A percentile compares a stretch with the other conserved stretches of the same genome.
phyloP scores from a whole-genome alignment of 1,140 invertebrate species.

The Drosophila ficusphila region DNA sequence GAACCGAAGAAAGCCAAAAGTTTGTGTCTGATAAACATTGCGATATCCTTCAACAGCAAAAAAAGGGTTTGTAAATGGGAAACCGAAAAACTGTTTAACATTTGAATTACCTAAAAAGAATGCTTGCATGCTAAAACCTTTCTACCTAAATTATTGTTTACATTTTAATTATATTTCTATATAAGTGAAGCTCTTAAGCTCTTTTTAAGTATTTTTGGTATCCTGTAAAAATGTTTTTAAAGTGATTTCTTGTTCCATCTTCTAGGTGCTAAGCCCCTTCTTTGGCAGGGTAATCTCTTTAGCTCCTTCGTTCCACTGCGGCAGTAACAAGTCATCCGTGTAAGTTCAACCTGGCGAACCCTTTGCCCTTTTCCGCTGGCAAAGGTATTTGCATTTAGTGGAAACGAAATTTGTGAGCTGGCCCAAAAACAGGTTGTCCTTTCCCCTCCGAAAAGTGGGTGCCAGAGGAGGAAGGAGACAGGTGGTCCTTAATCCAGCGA shows the following conservation, averaged over 20 bases:
- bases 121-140: background rate
- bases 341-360: conserved; percentile 46
- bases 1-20: background rate
- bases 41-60: conserved; percentile 14
- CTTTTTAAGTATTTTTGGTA: too few relatives aligned
- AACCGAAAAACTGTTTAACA: too few relatives aligned
- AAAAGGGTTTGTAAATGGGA: too few relatives aligned
- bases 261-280: conserved; percentile 5
- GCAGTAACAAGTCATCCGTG: conserved; percentile 64
- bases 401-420: conserved; percentile 66
- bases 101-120: too few relatives aligned
- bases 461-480: conserved; percentile 17
- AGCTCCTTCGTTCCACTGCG: conserved; percentile 16
- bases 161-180: too few relatives aligned
- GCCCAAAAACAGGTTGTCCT: conserved; percentile 54
- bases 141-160: too few relatives aligned
- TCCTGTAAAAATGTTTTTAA: background rate
- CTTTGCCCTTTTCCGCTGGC: conserved; percentile 32
- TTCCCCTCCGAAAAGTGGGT: conserved; percentile 56
- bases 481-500: conserved; percentile 60
- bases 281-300: conserved; percentile 8
- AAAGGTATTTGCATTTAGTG: conserved; percentile 56
- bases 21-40: conserved; percentile 4
- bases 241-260: background rate
- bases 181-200: too few relatives aligned